Evolutionary conservation across 1,140 invertebrate species (phyloP).

Genomic region (Varroa destructor): DNA sequence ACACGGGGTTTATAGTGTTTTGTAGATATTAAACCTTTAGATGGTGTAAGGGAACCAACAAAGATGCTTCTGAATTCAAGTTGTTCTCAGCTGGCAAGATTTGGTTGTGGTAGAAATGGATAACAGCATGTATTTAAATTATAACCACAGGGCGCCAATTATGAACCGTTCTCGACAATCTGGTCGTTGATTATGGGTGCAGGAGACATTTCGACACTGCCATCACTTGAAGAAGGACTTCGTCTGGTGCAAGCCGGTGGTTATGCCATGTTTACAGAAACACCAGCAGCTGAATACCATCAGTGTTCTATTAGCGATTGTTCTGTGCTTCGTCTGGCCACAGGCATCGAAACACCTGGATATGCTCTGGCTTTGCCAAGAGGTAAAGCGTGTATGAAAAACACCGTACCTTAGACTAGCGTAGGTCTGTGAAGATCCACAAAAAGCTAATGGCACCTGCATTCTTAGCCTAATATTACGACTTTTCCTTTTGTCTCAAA

Average conservation of each 20-base stretch:
- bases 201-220: neutral
- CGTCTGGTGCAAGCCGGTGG: slow-evolving; percentile 5
- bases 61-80: too few relatives aligned
- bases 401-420: neutral
- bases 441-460: neutral
- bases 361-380: slow-evolving; percentile 12
- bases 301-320: slow-evolving; percentile 2
- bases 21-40: too few relatives aligned
- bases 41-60: too few relatives aligned
- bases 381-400: neutral
- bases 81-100: too few relatives aligned
- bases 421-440: neutral
- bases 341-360: slow-evolving; percentile 10
- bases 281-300: slow-evolving; percentile 19
- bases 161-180: slow-evolving; percentile 23
- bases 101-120: too few relatives aligned
- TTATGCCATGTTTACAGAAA: slow-evolving; percentile 16
- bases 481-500: neutral
- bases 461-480: neutral
- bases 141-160: slow-evolving; percentile 5
- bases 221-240: slow-evolving; percentile 4
- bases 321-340: slow-evolving; percentile 10
- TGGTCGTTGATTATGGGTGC: slow-evolving; percentile 16
- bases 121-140: neutral
- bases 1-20: too few relatives aligned